phyloP scores from a whole-genome alignment of 2,797 vertebrate genomes.

The Alauda arvensis region DNA sequence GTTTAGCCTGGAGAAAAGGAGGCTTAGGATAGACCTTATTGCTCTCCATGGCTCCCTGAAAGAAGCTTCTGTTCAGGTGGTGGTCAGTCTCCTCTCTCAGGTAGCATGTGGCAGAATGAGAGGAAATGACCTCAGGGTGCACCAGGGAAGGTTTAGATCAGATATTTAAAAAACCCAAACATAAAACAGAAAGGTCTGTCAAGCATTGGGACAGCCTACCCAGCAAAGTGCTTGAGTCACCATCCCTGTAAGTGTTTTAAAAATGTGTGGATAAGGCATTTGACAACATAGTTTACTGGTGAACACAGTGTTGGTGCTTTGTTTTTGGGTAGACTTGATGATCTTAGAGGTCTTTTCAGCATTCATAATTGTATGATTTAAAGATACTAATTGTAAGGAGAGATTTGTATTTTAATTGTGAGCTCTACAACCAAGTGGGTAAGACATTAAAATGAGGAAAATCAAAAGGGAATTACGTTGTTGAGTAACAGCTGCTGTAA shows the following conservation, averaged over 20 bases:
- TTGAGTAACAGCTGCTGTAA: neutral
- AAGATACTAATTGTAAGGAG: neutral
- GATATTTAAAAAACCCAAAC: neutral
- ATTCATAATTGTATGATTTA: neutral
- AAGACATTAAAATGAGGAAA: neutral
- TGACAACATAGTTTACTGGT: neutral
- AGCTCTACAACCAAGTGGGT: neutral
- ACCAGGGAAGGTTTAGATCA: neutral
- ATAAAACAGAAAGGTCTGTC: neutral
- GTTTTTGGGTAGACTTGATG: neutral
- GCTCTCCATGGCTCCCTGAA: neutral
- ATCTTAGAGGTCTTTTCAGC: neutral
- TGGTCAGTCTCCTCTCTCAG: fast-evolving
- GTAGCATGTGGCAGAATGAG: neutral
- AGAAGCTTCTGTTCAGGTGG: neutral
- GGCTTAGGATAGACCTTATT: neutral
- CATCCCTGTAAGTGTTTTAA: neutral
- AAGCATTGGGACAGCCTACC: neutral
- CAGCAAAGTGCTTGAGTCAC: neutral
- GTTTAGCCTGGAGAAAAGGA: neutral
- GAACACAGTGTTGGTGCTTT: neutral
- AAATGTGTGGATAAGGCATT: neutral
- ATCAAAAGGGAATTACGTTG: neutral
- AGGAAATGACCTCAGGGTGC: neutral
- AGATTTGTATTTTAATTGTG: neutral